These are phyloP conservation scores for Crocodylus rhombifer DNA, from an alignment of 2,797 vertebrate genomes.

Conservation along the genomic window DNA sequence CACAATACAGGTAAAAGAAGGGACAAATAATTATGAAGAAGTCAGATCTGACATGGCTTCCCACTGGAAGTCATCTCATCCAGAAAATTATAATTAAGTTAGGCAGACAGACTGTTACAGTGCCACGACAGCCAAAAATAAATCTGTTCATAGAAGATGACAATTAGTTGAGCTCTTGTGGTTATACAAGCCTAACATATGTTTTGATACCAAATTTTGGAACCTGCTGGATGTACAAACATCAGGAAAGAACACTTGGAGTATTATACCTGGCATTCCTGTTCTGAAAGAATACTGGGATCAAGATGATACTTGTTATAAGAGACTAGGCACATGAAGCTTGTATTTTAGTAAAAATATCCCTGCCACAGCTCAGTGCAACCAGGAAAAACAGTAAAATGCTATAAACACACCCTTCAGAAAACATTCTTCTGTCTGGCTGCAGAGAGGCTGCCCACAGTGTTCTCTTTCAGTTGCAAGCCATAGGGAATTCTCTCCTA, in stretches of 20 bases:
- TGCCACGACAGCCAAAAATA: neutral
- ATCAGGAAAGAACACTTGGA: neutral
- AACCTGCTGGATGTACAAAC: neutral
- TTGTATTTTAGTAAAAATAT: neutral
- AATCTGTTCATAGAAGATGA: neutral
- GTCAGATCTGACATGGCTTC: neutral
- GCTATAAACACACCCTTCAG: neutral
- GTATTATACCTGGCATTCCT: neutral
- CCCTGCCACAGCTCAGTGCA: neutral
- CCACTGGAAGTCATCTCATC: neutral
- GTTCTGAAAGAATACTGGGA: neutral
- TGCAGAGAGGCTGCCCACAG: neutral
- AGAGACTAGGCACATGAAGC: neutral
- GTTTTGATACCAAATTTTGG: neutral
- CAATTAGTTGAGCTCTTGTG: neutral
- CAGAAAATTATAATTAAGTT: neutral
- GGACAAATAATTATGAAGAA: constrained; percentile 16
- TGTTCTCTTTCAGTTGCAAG: no score
- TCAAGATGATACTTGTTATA: neutral
- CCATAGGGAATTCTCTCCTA: no score
- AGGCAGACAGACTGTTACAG: constrained; percentile 1
- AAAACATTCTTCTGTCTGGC: neutral
- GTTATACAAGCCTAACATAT: neutral
- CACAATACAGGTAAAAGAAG: neutral
- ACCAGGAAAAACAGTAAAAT: neutral